These are phyloP conservation scores for Anoura caudifer DNA, from an alignment of 2,113 vertebrate genomes.

Conservation along the genomic window DNA sequence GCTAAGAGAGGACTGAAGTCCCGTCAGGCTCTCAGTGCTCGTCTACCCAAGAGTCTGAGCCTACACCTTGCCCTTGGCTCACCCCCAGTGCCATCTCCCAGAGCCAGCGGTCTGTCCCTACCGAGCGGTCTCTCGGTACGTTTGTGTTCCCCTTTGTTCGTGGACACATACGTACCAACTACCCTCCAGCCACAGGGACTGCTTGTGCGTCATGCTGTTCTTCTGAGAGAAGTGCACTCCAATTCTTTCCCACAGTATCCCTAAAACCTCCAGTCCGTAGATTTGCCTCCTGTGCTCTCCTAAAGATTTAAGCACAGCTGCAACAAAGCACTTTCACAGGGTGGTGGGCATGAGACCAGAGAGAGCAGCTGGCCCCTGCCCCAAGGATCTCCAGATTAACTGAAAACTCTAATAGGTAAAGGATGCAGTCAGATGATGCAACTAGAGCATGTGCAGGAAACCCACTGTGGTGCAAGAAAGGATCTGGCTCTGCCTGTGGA, in stretches of 20 bases:
- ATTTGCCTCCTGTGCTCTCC: neutral
- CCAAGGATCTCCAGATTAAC: neutral
- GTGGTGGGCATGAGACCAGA: neutral
- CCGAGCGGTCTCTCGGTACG: too few species aligned
- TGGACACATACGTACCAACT: neutral
- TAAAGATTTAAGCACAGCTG: neutral
- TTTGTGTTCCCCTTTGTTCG: neutral
- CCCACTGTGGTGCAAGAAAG: rapidly evolving
- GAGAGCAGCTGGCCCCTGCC: neutral
- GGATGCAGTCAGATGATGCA: too few species aligned
- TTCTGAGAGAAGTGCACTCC: neutral
- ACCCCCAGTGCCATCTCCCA: neutral
- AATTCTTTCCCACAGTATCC: neutral
- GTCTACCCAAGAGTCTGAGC: neutral
- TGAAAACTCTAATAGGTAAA: neutral
- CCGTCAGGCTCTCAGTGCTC: neutral
- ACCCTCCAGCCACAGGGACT: neutral
- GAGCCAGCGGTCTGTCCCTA: neutral
- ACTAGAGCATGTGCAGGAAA: neutral
- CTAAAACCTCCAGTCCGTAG: neutral
- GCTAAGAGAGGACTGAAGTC: neutral
- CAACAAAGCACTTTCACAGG: neutral
- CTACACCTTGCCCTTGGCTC: neutral
- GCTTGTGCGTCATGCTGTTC: too few species aligned
- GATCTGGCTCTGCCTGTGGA: rapidly evolving